Base-by-base conservation (phyloP, 1,140 invertebrate species). In the Listronotus bonariensis region DNA sequence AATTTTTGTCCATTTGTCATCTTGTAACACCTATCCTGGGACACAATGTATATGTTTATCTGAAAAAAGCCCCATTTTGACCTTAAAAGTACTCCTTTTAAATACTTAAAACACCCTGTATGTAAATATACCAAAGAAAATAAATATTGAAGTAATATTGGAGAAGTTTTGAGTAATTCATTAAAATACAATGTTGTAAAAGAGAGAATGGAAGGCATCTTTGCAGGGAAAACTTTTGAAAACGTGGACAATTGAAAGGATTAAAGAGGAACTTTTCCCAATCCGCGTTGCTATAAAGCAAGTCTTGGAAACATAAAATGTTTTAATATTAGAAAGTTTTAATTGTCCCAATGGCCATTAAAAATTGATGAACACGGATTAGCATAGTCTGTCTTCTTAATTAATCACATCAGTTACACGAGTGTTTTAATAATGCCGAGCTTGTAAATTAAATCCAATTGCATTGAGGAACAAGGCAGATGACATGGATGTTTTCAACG, bases 301-400 rank as follows among this genome's bases (percentile, higher is more conserved):
- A 55, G 60, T 61, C 68, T 65, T 49, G 40, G 49, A 17, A 58
- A 72, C 65, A 57, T 68, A 70, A 73, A 73, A 73, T 67, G 60
- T 67, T 73, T 73, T 68, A 65, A 72, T 69, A 73, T 74, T 72
- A 72, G 65, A 61, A 75, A 75, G 73, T 75, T 75, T 75, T 72
- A 73, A 75, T 75, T 75, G 70, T 72, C 64, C 67, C 62, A 49
- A 75, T 72, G 67, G 68, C 70, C 67, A 75, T 73, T 69, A 72
- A 75, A 70, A 75, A 75, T 75, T 75, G 70, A 75, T 69, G 72
- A 72, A 65, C 68, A 60, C 58, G 65, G 67, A 74, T 73, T 73
- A 72, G 72, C 68, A 72, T 71, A 66, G 67, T 67, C 57, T 67
- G 71, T 68, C 64, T 64, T 69, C 53, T 67, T 71, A 65, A 66